phyloP scores from a whole-genome alignment of 2,113 vertebrate species.

The Todiramphus saurophagus region DNA sequence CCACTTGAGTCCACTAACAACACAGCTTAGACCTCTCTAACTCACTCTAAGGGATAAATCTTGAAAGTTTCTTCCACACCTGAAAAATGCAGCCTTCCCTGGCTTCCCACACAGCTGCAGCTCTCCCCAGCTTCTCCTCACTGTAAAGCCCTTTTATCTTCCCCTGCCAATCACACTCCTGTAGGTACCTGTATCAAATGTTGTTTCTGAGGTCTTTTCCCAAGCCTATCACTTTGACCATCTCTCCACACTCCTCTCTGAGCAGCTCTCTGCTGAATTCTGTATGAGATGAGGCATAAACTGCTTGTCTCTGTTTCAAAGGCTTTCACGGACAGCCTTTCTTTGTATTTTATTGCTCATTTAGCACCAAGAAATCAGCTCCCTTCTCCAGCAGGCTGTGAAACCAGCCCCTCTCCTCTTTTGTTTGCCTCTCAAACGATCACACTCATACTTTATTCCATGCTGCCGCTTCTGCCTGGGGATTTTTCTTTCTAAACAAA shows the following conservation, averaged over 20 bases:
- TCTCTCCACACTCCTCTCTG: not conserved
- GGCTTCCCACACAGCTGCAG: not conserved
- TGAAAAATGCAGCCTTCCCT: not conserved
- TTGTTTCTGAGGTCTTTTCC: not conserved
- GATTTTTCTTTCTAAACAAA: not conserved
- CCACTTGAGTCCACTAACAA: not conserved
- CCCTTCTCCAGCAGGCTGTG: not conserved
- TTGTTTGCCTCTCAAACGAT: not conserved
- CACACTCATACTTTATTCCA: rapidly evolving
- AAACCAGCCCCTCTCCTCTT: not conserved
- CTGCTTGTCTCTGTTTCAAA: conserved; percentile 11
- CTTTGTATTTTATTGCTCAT: conserved; percentile 3
- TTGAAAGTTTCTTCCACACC: not conserved
- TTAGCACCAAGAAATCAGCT: not conserved
- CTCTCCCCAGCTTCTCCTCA: not conserved
- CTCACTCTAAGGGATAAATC: not conserved
- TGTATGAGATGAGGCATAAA: not conserved
- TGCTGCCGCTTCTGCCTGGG: not conserved
- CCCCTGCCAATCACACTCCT: not conserved
- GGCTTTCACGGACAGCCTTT: not conserved
- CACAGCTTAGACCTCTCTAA: not conserved
- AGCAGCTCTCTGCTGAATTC: not conserved
- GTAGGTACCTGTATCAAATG: not conserved
- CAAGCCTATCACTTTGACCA: not conserved
- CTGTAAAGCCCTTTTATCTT: not conserved